Conservation (phyloP, 2,113 vertebrate genomes). For the Ptychochromis oligacanthus region DNA sequence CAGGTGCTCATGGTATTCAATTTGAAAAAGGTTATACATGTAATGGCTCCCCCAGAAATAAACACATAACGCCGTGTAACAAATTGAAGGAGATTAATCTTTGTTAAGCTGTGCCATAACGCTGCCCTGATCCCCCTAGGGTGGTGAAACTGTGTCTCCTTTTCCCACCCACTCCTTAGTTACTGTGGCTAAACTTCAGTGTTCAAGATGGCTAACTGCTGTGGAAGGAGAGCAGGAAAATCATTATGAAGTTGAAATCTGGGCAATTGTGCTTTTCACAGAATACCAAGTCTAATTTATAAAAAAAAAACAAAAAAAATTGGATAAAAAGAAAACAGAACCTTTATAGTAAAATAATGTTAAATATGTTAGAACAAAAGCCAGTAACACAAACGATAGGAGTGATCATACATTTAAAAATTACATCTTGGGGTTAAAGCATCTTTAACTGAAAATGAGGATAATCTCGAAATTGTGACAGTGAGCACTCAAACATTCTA, state of each 20-base stretch:
- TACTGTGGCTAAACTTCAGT: constrained; percentile 13
- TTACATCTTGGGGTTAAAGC: neutral
- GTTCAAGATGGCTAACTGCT: constrained; percentile 1
- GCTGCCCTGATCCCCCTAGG: constrained; percentile 14
- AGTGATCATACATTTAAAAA: constrained; percentile 14
- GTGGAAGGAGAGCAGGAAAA: neutral
- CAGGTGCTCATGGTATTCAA: constrained; percentile 7
- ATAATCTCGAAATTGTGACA: constrained; percentile 17
- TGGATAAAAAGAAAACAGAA: constrained; percentile 4
- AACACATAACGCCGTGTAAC: constrained; percentile 24
- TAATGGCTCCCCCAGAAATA: constrained; percentile 37
- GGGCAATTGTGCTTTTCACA: neutral
- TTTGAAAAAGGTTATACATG: constrained; percentile 20
- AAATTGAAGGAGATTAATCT: constrained; percentile 61
- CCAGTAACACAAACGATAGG: neutral
- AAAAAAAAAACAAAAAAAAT: constrained; percentile 2
- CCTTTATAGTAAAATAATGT: neutral
- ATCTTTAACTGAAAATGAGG: constrained; percentile 5
- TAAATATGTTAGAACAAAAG: constrained; percentile 6
- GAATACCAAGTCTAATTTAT: neutral
- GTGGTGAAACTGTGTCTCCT: constrained; percentile 30
- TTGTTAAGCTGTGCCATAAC: constrained; percentile 40
- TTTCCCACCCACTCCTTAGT: constrained; percentile 28
- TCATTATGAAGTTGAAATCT: neutral
- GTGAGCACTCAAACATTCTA: constrained; percentile 19